Evolutionary conservation across 2,888 invertebrate species (phyloP).

Genomic region (Andrena fulva): DNA sequence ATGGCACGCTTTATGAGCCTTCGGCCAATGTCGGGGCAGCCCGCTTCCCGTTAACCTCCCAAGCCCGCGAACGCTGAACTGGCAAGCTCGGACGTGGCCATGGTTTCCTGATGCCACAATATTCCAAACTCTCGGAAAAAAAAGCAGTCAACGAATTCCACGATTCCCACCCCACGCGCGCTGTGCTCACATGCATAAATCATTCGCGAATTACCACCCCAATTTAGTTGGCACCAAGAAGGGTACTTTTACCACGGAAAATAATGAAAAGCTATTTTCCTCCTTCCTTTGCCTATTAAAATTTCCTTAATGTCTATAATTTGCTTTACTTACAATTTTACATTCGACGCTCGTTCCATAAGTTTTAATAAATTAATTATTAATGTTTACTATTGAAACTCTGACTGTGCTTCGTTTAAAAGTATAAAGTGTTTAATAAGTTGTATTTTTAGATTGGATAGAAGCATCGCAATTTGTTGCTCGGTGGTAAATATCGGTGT

Average conservation of each 20-base stretch:
- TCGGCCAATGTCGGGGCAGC: slow-evolving; percentile 69
- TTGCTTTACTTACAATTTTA: no score
- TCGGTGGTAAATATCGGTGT: background rate
- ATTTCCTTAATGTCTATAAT: no score
- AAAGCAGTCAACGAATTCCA: slow-evolving; percentile 20
- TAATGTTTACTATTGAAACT: no score
- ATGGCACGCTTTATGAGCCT: slow-evolving; percentile 70
- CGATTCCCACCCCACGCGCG: background rate
- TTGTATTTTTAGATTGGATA: no score
- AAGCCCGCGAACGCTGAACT: slow-evolving; percentile 46
- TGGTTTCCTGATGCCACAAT: slow-evolving; percentile 79
- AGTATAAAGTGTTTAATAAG: no score
- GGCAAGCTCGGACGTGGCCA: slow-evolving; percentile 62
- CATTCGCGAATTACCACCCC: background rate
- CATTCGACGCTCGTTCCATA: no score
- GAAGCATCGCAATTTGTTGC: background rate
- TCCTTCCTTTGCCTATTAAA: background rate
- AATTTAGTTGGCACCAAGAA: background rate
- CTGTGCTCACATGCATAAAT: background rate
- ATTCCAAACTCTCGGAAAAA: slow-evolving; percentile 76
- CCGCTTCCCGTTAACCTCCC: slow-evolving; percentile 44
- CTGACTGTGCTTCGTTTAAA: no score
- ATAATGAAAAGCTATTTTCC: background rate
- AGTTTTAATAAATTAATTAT: no score
- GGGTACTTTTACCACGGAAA: background rate